Base-by-base conservation (phyloP, 2,113 vertebrate species). In the Actenoides lindsayi region DNA sequence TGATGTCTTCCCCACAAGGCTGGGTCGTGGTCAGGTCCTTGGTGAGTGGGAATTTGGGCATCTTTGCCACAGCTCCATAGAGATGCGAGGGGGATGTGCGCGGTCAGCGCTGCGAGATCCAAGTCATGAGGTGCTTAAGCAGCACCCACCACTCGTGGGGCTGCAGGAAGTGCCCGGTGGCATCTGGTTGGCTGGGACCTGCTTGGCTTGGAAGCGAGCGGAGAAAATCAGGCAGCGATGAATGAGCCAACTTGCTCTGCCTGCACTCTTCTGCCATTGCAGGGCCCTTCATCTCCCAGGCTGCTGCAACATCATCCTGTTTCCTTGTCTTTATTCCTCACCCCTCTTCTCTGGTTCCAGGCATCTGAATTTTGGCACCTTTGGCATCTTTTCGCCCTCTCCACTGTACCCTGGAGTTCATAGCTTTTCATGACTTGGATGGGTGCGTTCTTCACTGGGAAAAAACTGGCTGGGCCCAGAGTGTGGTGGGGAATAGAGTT, bases 111-210 rank as follows among this genome's bases (percentile, higher is more conserved):
- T 60, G 48, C 69, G 31, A 50, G 35, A 63, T 37, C 15, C 1
- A 2, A 16, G 44, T 41, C 3, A 0, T 9, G 5, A 48, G 42
- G 23, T 0, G 0, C 28, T 78, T 37, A 14, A 67, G 51, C 20
- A 75, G 53, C 11, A 15, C 14, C 56, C 56, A 7, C 27, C 5
- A 2, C 39, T 75, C 18, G 6, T 18, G 10, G 35, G 51, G 37
- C 77, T 93, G 68, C 46, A 46, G 9, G 8, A 68, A 54, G 13
- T 71, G 42, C 17, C 42, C 31, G 9, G 16, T 19, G 46, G 33
- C n/a, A 53, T 57, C 67, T 30, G 42, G 24, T 39, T 79, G 57
- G 10, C 51, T 64, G 50, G 25, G 53, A 68, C n/a, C 35, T 2
- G 4, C 48, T 81, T 2, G 2, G 27, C 53, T 83, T 63, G 33